phyloP scores from a whole-genome alignment of 2,113 vertebrate genomes.

The Halcyon malimbica region DNA sequence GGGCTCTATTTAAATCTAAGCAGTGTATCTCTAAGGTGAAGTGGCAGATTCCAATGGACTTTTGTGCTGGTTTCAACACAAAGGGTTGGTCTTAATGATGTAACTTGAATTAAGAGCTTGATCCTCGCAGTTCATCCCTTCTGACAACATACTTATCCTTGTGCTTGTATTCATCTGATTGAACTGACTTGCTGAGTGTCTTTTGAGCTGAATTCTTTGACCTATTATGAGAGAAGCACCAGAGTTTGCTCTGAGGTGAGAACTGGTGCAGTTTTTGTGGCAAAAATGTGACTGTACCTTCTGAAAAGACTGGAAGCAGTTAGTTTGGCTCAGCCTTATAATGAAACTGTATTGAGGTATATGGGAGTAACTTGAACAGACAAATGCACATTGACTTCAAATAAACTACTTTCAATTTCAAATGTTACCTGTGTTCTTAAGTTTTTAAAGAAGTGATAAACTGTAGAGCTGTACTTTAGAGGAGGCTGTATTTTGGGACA shows the following conservation, averaged over 20 bases:
- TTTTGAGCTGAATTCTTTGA: not conserved
- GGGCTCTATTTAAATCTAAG: not conserved
- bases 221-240: not conserved
- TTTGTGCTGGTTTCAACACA: not conserved
- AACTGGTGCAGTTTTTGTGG: too few relatives aligned
- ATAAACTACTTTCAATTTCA: not conserved
- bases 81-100: not conserved
- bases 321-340: not conserved
- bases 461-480: not conserved
- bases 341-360: not conserved
- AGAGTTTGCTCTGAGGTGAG: not conserved
- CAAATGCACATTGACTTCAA: not conserved
- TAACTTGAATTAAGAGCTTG: not conserved
- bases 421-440: not conserved
- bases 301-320: too few relatives aligned
- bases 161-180: not conserved
- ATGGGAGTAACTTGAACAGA: not conserved
- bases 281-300: not conserved
- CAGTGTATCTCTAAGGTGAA: not conserved
- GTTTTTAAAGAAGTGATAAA: not conserved
- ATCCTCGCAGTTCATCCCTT: not conserved
- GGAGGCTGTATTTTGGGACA: not conserved
- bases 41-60: not conserved
- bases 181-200: not conserved
- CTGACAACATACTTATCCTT: not conserved